Base-by-base conservation (phyloP, 1,140 invertebrate species). In the Formica selysi region DNA sequence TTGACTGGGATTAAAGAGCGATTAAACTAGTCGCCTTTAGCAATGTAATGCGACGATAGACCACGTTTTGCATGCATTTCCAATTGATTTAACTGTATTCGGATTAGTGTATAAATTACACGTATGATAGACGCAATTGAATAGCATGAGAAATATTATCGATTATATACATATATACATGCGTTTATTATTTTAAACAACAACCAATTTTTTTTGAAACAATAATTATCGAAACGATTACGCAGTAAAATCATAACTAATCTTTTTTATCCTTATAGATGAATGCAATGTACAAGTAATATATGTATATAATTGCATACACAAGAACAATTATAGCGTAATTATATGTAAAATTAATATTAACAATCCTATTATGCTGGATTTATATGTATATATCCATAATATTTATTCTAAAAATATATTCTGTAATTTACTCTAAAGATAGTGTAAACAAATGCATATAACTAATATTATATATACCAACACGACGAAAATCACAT, bases 361-460 rank as follows among this genome's bases (percentile, higher is more conserved):
- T 73, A 73, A 83, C 61, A 36, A 83, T 48, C 7, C 26, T 26
- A 83, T 83, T 62, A 83, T 19, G 3, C 22, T 32, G 4, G 26
- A 61, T 32, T 44, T 44, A 57, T 48, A 26, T 44, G 48, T 48
- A 32, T 36, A 19, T 0, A 71, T 71, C n/a, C 1, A 61, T 74
- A 36, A 54, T 7, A 59, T 11, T 51, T 51, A 51, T 5, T 51
- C 3, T 19, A 51, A 16, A 51, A 51, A 29, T 29, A 29, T 29
- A 29, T 29, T 29, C 26, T 51, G 48, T 51, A 51, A 26, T 2
- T 81, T 59, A 73, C 32, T 61, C 3, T 44, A 57, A 74, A 61
- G 38, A 67, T 59, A 41, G 4, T 1, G 7, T 29, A 59, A 61
- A 44, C 16, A 71, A 41, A 48, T 22, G 8, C 11, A 10, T 54